phyloP scores from a whole-genome alignment of 2,797 vertebrate genomes.

The Liasis olivaceus region DNA sequence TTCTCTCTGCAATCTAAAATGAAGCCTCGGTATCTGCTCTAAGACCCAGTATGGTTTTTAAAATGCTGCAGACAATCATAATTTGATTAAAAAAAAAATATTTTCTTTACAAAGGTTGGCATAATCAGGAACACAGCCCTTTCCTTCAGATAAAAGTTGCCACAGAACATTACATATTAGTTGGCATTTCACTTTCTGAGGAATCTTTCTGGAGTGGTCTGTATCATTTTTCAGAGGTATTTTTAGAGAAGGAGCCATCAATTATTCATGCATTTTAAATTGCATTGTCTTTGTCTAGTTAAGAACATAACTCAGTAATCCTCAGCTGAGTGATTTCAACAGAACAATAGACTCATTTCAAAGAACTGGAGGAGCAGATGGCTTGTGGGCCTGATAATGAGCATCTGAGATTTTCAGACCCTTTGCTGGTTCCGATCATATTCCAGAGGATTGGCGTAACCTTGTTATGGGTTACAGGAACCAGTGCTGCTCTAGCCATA shows the following conservation, averaged over 20 bases:
- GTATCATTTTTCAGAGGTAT: conserved; percentile 4
- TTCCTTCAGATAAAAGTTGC: neutral
- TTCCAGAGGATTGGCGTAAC: neutral
- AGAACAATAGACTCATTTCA: neutral
- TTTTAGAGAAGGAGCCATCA: conserved; percentile 11
- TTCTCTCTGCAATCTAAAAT: neutral
- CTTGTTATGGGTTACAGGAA: neutral
- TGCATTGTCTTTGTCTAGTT: conserved; percentile 9
- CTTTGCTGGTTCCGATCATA: neutral
- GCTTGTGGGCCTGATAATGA: neutral
- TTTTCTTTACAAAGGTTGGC: neutral
- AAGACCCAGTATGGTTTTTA: neutral
- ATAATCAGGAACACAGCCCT: neutral
- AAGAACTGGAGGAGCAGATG: neutral
- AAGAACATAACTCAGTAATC: conserved; percentile 19
- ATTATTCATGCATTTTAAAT: conserved; percentile 18
- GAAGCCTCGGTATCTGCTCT: neutral
- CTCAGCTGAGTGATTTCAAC: neutral
- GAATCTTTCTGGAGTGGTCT: neutral
- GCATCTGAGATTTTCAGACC: neutral
- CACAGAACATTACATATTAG: neutral
- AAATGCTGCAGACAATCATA: neutral
- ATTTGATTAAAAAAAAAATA: neutral
- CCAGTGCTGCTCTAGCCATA: neutral
- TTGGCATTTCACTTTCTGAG: neutral